These are phyloP conservation scores for Gobio occitaniae DNA, from an alignment of 2,797 vertebrate genomes.

Conservation along the genomic window DNA sequence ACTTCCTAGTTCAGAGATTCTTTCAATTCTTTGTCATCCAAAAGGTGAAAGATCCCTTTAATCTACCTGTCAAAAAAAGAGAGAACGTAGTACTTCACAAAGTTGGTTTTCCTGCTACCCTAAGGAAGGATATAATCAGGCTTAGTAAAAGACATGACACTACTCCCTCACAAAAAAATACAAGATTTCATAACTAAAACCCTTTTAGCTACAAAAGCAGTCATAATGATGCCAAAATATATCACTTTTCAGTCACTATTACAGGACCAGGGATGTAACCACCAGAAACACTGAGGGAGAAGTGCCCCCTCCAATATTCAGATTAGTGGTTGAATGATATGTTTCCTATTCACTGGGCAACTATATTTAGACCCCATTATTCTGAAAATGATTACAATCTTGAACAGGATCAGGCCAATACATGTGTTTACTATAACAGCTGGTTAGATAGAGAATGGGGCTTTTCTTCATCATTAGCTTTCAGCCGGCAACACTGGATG, in stretches of 20 bases:
- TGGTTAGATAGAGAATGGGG: slow-evolving; percentile 7
- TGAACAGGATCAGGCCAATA: not conserved
- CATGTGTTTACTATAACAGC: not conserved
- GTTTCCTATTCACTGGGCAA: not conserved
- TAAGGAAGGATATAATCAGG: not conserved
- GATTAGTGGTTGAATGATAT: not conserved
- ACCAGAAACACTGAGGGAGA: not conserved
- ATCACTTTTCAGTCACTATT: not conserved
- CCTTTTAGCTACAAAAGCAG: not conserved
- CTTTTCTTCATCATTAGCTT: slow-evolving; percentile 42
- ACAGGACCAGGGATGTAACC: not conserved
- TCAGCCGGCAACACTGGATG: not conserved
- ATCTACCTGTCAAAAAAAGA: slow-evolving; percentile 43
- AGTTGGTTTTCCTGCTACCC: not conserved
- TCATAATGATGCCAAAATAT: not conserved
- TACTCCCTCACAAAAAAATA: not conserved
- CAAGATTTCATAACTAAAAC: not conserved
- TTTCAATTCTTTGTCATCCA: slow-evolving; percentile 41
- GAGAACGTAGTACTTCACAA: slow-evolving; percentile 3
- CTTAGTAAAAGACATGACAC: not conserved
- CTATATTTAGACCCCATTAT: slow-evolving; percentile 12
- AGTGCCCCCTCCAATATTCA: not conserved
- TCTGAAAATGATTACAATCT: slow-evolving; percentile 4
- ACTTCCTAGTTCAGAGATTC: slow-evolving; percentile 26
- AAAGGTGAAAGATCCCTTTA: slow-evolving; percentile 52